Percentiles rank a stretch among this genome's conserved stretches.
Evolutionary conservation across 2,888 invertebrate genomes (phyloP).

Genomic region (Stenurella melanura): DNA sequence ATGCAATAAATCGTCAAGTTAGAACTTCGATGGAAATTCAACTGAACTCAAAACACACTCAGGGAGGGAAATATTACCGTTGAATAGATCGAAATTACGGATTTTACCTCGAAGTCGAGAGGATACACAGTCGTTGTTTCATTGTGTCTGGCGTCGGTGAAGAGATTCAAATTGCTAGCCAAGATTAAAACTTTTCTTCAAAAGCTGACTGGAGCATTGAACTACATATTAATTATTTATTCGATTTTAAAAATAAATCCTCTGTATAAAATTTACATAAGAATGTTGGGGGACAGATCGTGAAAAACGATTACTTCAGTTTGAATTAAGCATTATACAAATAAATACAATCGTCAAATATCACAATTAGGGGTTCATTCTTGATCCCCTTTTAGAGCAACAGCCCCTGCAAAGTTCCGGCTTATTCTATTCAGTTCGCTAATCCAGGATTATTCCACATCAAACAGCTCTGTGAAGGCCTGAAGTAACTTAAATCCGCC

Average conservation of each 20-base stretch:
- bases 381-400: slow-evolving; percentile 30
- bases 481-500: slow-evolving; percentile 50
- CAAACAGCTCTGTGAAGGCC: slow-evolving; percentile 47
- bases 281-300: background rate
- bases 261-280: slow-evolving; percentile 3
- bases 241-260: background rate
- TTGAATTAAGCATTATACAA: slow-evolving; percentile 26
- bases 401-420: slow-evolving; percentile 39
- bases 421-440: slow-evolving; percentile 52
- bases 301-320: slow-evolving; percentile 10
- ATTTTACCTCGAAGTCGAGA: too few species aligned
- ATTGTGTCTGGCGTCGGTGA: too few species aligned
- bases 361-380: slow-evolving; percentile 34
- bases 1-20: too few species aligned
- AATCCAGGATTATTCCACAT: slow-evolving; percentile 55
- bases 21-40: too few species aligned
- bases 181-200: too few species aligned
- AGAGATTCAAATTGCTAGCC: too few species aligned
- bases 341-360: slow-evolving; percentile 40
- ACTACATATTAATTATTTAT: background rate
- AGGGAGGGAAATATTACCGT: too few species aligned
- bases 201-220: background rate
- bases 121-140: too few species aligned
- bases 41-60: too few species aligned
- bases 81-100: too few species aligned